Conservation (phyloP, 2,797 vertebrate species). For the Coregonus sp. region DNA sequence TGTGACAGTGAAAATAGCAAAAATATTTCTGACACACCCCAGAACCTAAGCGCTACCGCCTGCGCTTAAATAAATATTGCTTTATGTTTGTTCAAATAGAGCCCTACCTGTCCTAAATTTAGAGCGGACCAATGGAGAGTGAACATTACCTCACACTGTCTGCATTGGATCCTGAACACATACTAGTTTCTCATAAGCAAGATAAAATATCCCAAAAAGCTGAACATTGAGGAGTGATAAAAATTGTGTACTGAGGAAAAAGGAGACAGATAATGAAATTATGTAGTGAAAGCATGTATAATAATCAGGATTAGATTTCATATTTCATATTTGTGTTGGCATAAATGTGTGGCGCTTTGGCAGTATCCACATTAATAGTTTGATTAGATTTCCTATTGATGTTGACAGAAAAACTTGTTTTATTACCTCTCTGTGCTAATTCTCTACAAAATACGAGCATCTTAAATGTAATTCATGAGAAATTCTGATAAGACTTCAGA, state of each 20-base stretch:
- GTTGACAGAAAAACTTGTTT: constrained; percentile 33
- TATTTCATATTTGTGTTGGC: constrained; percentile 57
- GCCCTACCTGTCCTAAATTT: neutral
- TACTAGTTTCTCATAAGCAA: constrained; percentile 27
- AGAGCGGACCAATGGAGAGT: neutral
- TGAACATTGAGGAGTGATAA: constrained; percentile 27
- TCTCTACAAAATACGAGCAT: constrained; percentile 16
- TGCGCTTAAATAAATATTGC: too few species aligned
- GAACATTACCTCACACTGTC: neutral
- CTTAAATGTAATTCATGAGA: constrained; percentile 15
- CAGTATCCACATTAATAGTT: constrained; percentile 44
- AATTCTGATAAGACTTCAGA: constrained; percentile 52
- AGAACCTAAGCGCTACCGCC: too few species aligned
- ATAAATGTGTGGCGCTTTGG: constrained; percentile 39
- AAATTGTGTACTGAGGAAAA: constrained; percentile 40
- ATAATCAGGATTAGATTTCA: constrained; percentile 55
- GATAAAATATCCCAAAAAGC: neutral
- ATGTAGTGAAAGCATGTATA: constrained; percentile 45
- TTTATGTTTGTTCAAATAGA: too few species aligned
- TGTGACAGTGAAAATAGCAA: too few species aligned
- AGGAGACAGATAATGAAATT: constrained; percentile 43
- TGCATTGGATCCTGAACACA: neutral
- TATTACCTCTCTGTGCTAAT: constrained; percentile 34
- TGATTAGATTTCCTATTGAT: constrained; percentile 52
- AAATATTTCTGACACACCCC: too few species aligned